Percentiles rank a stretch among this genome's conserved stretches.
Conservation (phyloP, 2,113 vertebrate species). For the Petroica traversi region DNA sequence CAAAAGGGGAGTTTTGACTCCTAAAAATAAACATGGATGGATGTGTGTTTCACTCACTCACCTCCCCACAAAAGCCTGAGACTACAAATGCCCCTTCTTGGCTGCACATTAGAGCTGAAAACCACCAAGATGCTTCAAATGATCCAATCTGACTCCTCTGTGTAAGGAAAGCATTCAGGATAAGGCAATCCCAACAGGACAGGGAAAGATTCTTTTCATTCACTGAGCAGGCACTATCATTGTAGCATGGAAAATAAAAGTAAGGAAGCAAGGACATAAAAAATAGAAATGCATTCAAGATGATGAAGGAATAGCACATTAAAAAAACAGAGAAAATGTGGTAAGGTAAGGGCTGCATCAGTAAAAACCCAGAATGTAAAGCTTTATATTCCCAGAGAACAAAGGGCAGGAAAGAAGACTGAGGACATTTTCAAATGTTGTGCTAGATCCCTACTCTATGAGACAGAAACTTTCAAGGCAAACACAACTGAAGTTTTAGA, state of each 20-base stretch:
- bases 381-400: not conserved
- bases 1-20: not conserved
- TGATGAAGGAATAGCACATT: not conserved
- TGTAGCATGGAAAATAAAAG: not conserved
- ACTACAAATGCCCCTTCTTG: not conserved
- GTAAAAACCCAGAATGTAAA: not conserved
- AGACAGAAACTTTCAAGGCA: not conserved
- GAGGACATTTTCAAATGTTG: not conserved
- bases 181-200: not conserved
- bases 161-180: not conserved
- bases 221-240: not conserved
- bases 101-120: not conserved
- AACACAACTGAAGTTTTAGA: not conserved
- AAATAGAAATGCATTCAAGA: not conserved
- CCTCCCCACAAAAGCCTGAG: not conserved
- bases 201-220: not conserved
- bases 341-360: not conserved
- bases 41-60: rapidly evolving
- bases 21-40: rapidly evolving
- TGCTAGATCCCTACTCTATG: not conserved
- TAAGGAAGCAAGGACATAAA: not conserved
- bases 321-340: not conserved
- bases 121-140: not conserved
- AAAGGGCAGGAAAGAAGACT: not conserved
- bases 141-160: not conserved